Base-by-base conservation (phyloP, 1,140 invertebrate genomes). In the Apocrypta bakeri region DNA sequence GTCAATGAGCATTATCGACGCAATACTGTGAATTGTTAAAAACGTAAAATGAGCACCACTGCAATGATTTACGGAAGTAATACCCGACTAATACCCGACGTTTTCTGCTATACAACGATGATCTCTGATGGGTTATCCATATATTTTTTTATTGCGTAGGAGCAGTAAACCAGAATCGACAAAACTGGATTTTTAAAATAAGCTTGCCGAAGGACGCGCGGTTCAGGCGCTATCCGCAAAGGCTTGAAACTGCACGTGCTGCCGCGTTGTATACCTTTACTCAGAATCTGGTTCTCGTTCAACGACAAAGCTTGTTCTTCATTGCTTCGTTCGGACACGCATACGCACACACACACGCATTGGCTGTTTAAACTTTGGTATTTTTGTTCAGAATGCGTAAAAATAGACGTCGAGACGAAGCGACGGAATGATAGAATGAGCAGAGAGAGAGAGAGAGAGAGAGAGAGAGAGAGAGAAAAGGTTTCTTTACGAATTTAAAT, bases 281-380 rank as follows among this genome's bases (percentile, higher is more conserved):
- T 7, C 31, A 37, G 31, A 76, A 76, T 76, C 68, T 42, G 33
- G 69, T 42, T 72, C 69, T 72, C 37, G 63, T 66, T 40, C 24
- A 66, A 42, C 81, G 80, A 71, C 79, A 40, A 79, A 79, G 68
- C 84, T 86, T 79, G 74, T 69, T 64, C 78, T 78, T 78, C 75
- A 78, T 79, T 76, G 33, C 37, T 77, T 81, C 69, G 72, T 77
- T 81, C 64, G 78, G 24, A 61, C 73, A 9, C 68, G n/a, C n/a
- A n/a, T n/a, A n/a, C n/a, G n/a, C n/a, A n/a, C n/a, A n/a, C n/a
- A 77, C 64, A 37, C 33, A 37, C 3, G 33, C 33, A n/a, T n/a
- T n/a, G n/a, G 33, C 33, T 37, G 69, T 80, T 83, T 82, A 31
- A 63, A 33, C 31, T 76, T 37, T 24, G 2, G 29, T 37, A 76